phyloP scores from a whole-genome alignment of 1,140 invertebrate species.

The Drosophila ercepeae region DNA sequence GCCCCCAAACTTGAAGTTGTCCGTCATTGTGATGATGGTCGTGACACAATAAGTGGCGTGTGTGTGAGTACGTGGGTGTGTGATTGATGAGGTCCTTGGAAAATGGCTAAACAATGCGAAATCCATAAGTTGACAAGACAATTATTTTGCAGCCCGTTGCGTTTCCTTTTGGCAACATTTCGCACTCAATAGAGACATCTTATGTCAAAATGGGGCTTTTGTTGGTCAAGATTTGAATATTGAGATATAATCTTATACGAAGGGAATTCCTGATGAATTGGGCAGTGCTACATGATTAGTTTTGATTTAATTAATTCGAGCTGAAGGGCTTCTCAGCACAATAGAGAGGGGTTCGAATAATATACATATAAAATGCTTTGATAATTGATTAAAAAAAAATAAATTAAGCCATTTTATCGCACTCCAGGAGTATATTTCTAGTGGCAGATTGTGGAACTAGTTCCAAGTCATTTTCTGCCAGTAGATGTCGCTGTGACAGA shows the following conservation, averaged over 20 bases:
- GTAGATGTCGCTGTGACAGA: background rate
- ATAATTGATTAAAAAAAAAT: background rate
- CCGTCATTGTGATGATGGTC: slow-evolving; percentile 47
- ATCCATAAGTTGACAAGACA: slow-evolving; percentile 53
- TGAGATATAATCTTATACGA: background rate
- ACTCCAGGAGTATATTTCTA: background rate
- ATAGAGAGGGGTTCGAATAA: too few species aligned
- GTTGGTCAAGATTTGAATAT: background rate
- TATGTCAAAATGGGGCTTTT: background rate
- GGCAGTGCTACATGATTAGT: background rate
- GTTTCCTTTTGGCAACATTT: background rate
- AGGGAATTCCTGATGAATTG: background rate
- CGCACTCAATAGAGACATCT: slow-evolving; percentile 22
- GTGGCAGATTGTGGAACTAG: background rate
- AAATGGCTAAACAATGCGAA: slow-evolving; percentile 41
- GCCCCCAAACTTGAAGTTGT: slow-evolving; percentile 32
- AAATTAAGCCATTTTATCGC: background rate
- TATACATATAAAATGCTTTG: background rate
- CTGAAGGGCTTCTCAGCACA: background rate
- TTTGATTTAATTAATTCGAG: background rate
- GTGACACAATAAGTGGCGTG: slow-evolving; percentile 42
- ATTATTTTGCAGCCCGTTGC: slow-evolving; percentile 31
- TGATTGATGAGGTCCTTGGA: slow-evolving; percentile 42
- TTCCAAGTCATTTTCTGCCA: background rate
- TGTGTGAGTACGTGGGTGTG: slow-evolving; percentile 7